These are phyloP conservation scores for Eira barbara DNA, from an alignment of 2,113 vertebrate genomes.

Conservation along the genomic window DNA sequence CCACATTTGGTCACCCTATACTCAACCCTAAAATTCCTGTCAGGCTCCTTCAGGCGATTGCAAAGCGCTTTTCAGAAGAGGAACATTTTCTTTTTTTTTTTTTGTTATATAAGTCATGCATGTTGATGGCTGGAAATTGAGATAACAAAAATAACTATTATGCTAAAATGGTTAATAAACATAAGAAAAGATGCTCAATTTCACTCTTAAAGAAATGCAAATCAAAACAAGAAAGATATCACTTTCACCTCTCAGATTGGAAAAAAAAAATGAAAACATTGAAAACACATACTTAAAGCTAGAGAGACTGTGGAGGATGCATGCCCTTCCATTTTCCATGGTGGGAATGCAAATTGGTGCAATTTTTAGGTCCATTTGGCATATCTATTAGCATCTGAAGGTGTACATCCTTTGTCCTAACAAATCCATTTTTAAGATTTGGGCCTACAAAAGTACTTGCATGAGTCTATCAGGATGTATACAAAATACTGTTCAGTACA, in stretches of 20 bases:
- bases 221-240: not conserved
- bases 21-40: not conserved
- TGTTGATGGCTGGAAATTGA: conserved; percentile 1
- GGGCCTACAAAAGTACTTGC: not conserved
- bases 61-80: not conserved
- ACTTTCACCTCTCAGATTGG: not conserved
- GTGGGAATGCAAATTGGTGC: not conserved
- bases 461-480: not conserved
- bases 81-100: not conserved
- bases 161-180: not conserved
- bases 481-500: not conserved
- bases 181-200: not conserved
- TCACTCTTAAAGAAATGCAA: conserved; percentile 30
- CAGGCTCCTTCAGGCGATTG: not conserved
- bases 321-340: not conserved
- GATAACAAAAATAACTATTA: not conserved
- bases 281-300: not conserved
- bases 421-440: not conserved
- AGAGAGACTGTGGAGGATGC: not conserved
- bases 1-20: not conserved
- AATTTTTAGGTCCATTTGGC: not conserved
- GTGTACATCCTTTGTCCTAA: not conserved
- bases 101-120: not conserved
- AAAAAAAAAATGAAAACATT: conserved; percentile 26
- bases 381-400: not conserved